Conservation (phyloP, 1,140 invertebrate genomes). For the Matsumurasca onukii region DNA sequence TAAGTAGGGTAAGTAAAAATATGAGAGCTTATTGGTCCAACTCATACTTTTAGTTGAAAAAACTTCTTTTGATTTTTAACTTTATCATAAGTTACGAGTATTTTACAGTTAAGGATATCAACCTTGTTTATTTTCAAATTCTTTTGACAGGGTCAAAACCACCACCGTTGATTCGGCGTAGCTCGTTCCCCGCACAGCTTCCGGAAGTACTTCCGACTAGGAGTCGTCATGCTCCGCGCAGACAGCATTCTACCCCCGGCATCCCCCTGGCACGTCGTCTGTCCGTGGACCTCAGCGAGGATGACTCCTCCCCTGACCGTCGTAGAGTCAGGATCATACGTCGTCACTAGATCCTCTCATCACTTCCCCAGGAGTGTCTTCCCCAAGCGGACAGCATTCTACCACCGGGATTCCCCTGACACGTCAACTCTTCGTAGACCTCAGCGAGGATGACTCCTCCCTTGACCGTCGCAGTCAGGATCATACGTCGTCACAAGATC, state of each 20-base stretch:
- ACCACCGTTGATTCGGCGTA: neutral
- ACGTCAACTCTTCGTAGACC: neutral
- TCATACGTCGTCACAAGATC: constrained; percentile 10
- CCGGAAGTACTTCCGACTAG: neutral
- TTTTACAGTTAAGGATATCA: too few species aligned
- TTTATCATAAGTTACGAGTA: too few species aligned
- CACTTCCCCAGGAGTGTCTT: neutral
- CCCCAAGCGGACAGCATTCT: neutral
- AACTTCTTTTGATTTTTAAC: too few species aligned
- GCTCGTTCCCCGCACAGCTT: constrained; percentile 17
- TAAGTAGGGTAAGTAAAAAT: too few species aligned
- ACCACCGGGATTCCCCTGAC: neutral
- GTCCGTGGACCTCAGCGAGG: constrained; percentile 23
- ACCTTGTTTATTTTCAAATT: too few species aligned
- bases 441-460: constrained; percentile 12
- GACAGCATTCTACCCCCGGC: constrained; percentile 3
- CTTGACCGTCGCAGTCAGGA: constrained; percentile 7
- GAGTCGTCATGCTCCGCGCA: neutral
- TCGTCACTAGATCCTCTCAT: constrained; percentile 4
- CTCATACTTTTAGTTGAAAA: too few species aligned
- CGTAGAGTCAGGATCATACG: constrained; percentile 22
- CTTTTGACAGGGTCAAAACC: neutral
- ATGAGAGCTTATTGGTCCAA: too few species aligned
- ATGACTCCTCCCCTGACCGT: constrained; percentile 12
- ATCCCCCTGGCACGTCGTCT: neutral